Conservation (phyloP, 2,113 vertebrate genomes). For the Struthio camelus region DNA sequence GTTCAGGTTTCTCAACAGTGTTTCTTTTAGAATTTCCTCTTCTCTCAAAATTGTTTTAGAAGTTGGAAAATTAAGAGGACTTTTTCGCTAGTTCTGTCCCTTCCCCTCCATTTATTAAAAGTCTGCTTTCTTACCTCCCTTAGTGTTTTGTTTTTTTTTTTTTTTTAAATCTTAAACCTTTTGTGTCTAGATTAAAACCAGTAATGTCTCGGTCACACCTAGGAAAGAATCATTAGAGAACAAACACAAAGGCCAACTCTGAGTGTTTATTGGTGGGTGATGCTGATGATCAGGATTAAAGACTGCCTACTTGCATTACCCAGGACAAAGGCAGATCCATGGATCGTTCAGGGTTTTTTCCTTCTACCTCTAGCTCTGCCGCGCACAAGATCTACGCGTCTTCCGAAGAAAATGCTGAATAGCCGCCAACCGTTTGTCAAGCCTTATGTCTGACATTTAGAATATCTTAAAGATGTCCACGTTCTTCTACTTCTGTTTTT, state of each 20-base stretch:
- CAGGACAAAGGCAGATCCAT: not conserved
- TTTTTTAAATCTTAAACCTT: not conserved
- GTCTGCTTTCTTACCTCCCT: not conserved
- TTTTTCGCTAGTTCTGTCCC: not conserved
- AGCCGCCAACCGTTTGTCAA: not conserved
- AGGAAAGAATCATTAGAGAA: not conserved
- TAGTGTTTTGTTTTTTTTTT: too few species aligned
- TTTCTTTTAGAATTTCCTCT: constrained; percentile 13
- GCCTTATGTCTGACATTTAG: not conserved
- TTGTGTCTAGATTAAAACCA: not conserved
- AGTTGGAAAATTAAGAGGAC: not conserved
- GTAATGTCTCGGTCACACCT: not conserved
- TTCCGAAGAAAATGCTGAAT: not conserved
- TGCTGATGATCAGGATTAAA: not conserved
- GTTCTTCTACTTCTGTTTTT: not conserved
- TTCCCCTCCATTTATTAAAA: constrained; percentile 42
- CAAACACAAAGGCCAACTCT: not conserved
- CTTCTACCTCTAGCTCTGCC: not conserved
- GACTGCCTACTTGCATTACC: not conserved
- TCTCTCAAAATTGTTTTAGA: not conserved
- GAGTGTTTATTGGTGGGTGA: not conserved
- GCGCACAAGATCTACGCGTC: not conserved
- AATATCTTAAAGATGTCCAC: not conserved
- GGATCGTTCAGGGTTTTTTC: not conserved
- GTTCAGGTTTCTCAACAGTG: not conserved